Evolutionary conservation across 2,797 vertebrate genomes (phyloP).

Genomic region (Sardinella longiceps): DNA sequence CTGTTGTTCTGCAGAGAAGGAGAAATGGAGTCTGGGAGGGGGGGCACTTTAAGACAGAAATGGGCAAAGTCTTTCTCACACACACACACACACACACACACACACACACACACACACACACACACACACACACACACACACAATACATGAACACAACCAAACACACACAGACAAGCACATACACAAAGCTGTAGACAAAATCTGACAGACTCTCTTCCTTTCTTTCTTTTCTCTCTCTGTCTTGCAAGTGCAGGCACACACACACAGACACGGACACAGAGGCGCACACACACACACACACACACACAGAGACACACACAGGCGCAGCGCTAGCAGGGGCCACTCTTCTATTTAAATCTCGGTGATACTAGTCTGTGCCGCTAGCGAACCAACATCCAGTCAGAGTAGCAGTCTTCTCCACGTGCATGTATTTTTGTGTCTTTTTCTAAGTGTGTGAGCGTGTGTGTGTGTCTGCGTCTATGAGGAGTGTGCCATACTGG

Average conservation of each 20-base stretch:
- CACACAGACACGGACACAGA: not conserved
- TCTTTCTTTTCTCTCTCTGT: not conserved
- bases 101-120: not conserved
- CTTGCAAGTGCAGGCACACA: not conserved
- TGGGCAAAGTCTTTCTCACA: not conserved
- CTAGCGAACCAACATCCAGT: not conserved
- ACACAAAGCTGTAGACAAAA: not conserved
- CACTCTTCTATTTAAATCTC: constrained; percentile 19
- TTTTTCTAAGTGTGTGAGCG: not conserved
- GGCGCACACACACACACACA: not conserved
- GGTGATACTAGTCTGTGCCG: not conserved
- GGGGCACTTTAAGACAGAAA: not conserved
- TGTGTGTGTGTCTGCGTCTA: not conserved
- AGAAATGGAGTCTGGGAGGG: not conserved
- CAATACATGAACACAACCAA: not conserved
- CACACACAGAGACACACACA: not conserved
- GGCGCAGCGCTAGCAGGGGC: not conserved
- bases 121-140: not conserved
- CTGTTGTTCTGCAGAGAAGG: not conserved
- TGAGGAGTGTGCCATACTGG: constrained; percentile 9
- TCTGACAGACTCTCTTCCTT: not conserved
- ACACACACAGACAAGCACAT: not conserved
- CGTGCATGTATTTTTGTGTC: not conserved
- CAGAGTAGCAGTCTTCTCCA: not conserved
- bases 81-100: not conserved